A percentile compares a stretch with the other conserved stretches of the same genome.
These are phyloP conservation scores for Lasiurus cinereus DNA, from an alignment of 2,113 vertebrate species.

Conservation along the genomic window DNA sequence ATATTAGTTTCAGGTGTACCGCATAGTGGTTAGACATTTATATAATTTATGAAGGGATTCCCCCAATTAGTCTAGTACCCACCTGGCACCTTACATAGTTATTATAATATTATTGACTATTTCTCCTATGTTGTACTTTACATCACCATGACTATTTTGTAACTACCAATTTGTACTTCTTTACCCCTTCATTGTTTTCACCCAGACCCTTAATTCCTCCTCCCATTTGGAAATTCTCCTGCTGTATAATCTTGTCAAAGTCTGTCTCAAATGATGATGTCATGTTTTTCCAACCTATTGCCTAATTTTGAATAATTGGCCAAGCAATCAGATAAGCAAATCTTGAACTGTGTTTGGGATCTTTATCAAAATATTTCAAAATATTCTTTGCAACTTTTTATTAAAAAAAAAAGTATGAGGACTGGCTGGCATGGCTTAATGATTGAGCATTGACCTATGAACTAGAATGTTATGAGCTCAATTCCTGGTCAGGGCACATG, in stretches of 20 bases:
- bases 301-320: conserved; percentile 54
- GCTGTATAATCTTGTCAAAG: conserved; percentile 15
- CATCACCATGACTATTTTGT: neutral
- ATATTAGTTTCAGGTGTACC: neutral
- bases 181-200: neutral
- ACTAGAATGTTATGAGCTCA: neutral
- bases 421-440: neutral
- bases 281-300: conserved; percentile 38
- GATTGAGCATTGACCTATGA: neutral
- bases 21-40: neutral
- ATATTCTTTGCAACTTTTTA: conserved; percentile 17
- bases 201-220: neutral
- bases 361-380: conserved; percentile 11
- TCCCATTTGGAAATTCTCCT: conserved; percentile 12
- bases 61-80: neutral
- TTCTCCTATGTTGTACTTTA: neutral
- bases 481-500: neutral
- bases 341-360: neutral
- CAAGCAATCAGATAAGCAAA: conserved; percentile 48
- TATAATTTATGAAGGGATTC: neutral
- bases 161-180: neutral
- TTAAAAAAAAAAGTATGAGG: conserved; percentile 24
- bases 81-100: neutral
- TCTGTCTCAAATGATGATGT: conserved; percentile 28
- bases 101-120: neutral